phyloP scores from a whole-genome alignment of 2,797 vertebrate species.

The Anisognathus igniventris region DNA sequence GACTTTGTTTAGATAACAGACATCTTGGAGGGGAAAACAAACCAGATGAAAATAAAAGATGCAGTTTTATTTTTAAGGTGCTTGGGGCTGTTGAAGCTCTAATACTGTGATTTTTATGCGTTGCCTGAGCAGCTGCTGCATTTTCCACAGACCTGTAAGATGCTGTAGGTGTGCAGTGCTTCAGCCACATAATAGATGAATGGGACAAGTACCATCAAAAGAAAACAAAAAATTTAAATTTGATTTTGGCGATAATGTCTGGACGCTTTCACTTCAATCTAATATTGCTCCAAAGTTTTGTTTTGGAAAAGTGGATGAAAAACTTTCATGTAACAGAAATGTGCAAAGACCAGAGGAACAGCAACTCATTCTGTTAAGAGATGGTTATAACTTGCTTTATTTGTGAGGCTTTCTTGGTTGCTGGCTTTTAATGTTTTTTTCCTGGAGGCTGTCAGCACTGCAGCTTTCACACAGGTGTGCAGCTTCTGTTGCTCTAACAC shows the following conservation, averaged over 20 bases:
- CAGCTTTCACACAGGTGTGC: neutral
- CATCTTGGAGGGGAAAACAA: neutral
- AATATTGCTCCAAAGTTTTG: neutral
- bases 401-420: neutral
- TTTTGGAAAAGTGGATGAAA: neutral
- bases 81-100: neutral
- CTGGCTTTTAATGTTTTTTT: neutral
- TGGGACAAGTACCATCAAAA: neutral
- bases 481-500: fast-evolving
- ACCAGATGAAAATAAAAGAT: neutral
- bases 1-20: neutral
- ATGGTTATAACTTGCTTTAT: neutral
- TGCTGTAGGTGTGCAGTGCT: neutral
- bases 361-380: neutral
- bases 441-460: neutral
- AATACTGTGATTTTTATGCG: neutral
- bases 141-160: neutral
- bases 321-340: neutral
- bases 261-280: neutral
- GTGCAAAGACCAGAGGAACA: neutral
- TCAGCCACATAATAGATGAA: neutral
- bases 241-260: fast-evolving
- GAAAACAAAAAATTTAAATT: neutral
- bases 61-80: neutral
- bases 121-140: neutral